phyloP scores from a whole-genome alignment of 1,140 invertebrate genomes.

The Drosophila setifemur region DNA sequence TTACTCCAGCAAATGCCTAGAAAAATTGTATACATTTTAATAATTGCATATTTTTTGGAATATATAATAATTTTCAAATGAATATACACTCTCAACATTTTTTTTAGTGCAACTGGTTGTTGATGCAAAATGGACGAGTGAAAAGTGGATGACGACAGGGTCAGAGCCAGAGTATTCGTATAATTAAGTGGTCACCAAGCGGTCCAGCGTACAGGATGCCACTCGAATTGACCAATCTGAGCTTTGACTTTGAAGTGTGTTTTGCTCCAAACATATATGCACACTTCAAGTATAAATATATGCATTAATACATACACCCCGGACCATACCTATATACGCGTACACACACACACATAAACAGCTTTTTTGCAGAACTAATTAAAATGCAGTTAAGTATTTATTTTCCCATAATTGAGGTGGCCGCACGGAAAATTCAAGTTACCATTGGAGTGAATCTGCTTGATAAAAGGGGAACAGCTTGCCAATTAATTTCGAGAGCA shows the following conservation, averaged over 20 bases:
- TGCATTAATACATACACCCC: neutral
- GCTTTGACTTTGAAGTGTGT: constrained; percentile 62
- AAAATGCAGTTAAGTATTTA: constrained; percentile 66
- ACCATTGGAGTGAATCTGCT: constrained; percentile 16
- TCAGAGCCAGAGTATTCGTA: constrained; percentile 30
- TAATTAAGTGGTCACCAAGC: constrained; percentile 63
- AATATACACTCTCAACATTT: neutral
- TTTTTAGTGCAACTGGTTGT: constrained; percentile 12
- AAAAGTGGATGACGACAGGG: neutral
- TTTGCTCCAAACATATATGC: constrained; percentile 17
- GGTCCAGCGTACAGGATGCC: constrained; percentile 31
- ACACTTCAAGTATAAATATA: constrained; percentile 13
- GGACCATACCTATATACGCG: too few species aligned
- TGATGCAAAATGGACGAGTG: neutral
- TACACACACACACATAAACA: neutral
- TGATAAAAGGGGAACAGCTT: constrained; percentile 37
- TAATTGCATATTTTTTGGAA: too few species aligned
- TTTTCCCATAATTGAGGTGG: constrained; percentile 57
- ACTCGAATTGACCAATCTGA: constrained; percentile 67
- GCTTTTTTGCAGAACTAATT: constrained; percentile 49
- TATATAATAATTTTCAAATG: too few species aligned
- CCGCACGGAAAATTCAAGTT: constrained; percentile 27
- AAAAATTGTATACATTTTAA: too few species aligned
- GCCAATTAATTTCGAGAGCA: constrained; percentile 46
- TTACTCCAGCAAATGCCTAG: too few species aligned